Conservation (phyloP, 1,140 invertebrate genomes). For the Pseudomyrmex cubaensis region DNA sequence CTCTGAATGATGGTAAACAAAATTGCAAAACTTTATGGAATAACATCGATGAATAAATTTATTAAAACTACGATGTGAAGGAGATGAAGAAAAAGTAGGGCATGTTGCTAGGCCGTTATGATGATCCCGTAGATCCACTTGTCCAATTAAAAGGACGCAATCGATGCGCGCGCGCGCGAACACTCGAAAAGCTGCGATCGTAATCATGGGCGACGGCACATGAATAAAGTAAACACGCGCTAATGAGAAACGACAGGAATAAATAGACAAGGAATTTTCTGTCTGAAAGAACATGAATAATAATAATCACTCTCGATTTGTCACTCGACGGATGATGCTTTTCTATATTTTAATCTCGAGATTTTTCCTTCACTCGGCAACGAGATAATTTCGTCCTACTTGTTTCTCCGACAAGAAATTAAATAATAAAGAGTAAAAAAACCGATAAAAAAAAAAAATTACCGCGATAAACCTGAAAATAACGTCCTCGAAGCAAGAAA, state of each 20-base stretch:
- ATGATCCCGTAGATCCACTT: conserved; percentile 7
- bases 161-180: neutral
- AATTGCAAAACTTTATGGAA: neutral
- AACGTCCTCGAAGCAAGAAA: neutral
- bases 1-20: neutral
- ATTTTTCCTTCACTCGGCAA: neutral
- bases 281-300: conserved; percentile 50
- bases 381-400: neutral
- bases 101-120: neutral
- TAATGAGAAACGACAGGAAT: conserved; percentile 52
- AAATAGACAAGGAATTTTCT: conserved; percentile 58
- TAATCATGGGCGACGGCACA: conserved; percentile 49
- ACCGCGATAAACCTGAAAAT: too few species aligned
- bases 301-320: conserved; percentile 26
- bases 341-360: neutral
- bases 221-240: conserved; percentile 48
- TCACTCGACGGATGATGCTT: conserved; percentile 3
- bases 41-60: neutral
- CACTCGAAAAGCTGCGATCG: conserved; percentile 27
- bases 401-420: too few species aligned
- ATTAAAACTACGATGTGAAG: neutral
- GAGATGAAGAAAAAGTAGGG: neutral
- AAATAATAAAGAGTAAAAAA: neutral
- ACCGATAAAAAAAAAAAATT: neutral
- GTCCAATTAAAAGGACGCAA: neutral